Evolutionary conservation across 2,113 vertebrate genomes (phyloP), one percentile per base, ranked within the genome.

Genomic region (Casuarius casuarius): DNA sequence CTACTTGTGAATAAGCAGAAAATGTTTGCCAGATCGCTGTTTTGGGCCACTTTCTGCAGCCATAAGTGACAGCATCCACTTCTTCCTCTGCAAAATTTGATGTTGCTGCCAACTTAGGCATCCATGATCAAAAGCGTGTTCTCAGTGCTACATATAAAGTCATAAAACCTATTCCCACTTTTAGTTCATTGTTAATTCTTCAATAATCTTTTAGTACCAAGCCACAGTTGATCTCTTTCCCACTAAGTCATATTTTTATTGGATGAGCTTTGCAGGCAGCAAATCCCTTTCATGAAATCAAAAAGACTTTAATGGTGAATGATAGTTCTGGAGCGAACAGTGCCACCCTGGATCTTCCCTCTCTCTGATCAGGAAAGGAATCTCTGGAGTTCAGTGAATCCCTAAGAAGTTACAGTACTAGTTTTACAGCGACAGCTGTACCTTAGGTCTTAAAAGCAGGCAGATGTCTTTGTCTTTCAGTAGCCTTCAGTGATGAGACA

Each of bases 351-450:
- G 33, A 72, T 82, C 66, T 89, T 92, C 51, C 63, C 54, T 75
- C 38, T 48, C 21, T 78, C 48, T 89, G 62, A 62, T 56, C 66
- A 91, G 63, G 66, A 84, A 65, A 90, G 70, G 77, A 93, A 94
- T 72, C 58, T 93, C 62, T 49, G 72, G 80, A 79, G 62, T 82
- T 96, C 74, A 56, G 5, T 70, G 40, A 66, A 73, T 59, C 66
- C 35, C n/a, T 59, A 48, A 84, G 61, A 88, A 92, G 70, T 49
- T 38, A 44, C 58, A 54, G 35, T 58, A 70, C 62, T 92, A 81
- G 81, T 68, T 91, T 92, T 91, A 95, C 28, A 84, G 29, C 62
- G 94, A 76, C 66, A 92, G 70, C 84, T 92, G 73, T 61, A 93
- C 49, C 21, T 59, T 76, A 66, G 62, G 33, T 84, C 86, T 89